These are phyloP conservation scores for Eospalax fontanierii DNA, from an alignment of 2,797 vertebrate species.

Conservation along the genomic window DNA sequence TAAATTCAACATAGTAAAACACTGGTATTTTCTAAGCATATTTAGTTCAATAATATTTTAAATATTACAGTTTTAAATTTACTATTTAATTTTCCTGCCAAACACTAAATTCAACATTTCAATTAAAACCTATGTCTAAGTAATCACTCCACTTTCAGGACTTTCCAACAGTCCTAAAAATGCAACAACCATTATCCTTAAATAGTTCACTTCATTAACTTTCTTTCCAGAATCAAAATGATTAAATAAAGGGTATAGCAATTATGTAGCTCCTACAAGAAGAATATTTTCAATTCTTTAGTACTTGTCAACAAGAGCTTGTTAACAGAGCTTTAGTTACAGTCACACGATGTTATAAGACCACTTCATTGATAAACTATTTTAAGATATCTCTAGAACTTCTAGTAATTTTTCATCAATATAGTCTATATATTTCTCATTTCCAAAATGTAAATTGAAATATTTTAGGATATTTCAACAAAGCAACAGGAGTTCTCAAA, in stretches of 20 bases:
- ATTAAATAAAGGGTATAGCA: conserved; percentile 22
- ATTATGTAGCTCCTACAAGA: conserved; percentile 38
- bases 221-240: conserved; percentile 52
- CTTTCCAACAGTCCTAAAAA: conserved; percentile 51
- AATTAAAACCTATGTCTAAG: conserved; percentile 63
- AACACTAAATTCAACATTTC: conserved; percentile 54
- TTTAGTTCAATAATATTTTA: conserved; percentile 56
- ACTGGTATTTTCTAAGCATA: conserved; percentile 44
- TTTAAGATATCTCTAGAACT: neutral
- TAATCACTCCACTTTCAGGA: conserved; percentile 14
- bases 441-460: neutral
- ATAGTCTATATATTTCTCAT: neutral
- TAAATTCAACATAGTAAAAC: conserved; percentile 26
- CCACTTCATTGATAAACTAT: conserved; percentile 36
- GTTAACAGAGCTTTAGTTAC: conserved; percentile 12
- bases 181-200: conserved; percentile 8
- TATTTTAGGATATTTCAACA: neutral
- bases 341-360: neutral
- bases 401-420: neutral
- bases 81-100: conserved; percentile 47
- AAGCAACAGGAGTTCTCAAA: neutral
- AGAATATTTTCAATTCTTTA: neutral
- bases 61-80: conserved; percentile 58
- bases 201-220: neutral
- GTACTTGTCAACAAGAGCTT: conserved; percentile 4